Base-by-base conservation (phyloP, 2,888 invertebrate genomes). In the Lymantria monacha region DNA sequence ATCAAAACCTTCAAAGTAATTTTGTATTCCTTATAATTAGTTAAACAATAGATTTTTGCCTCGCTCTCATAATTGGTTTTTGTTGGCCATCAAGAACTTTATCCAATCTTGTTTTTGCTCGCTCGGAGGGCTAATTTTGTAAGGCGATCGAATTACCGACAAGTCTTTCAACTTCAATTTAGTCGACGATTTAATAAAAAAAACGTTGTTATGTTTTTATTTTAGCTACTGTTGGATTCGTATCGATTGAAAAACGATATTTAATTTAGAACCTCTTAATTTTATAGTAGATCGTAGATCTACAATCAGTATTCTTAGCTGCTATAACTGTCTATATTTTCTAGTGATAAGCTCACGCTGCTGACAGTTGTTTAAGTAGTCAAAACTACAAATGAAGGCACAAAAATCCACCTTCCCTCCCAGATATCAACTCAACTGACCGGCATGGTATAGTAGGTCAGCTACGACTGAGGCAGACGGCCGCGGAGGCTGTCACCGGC, bases 121-220 rank as follows among this genome's bases (percentile, higher is more conserved):
- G 69, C 76, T 72, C 69, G 38, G 53, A 57, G 58, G 44, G 53
- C 57, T 58, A 58, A 66, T 83, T 81, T 74, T 71, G 71, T 76
- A 70, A 72, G 71, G 65, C 72, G 76, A 79, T 82, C 76, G 69
- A 77, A 80, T 81, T 84, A 76, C 80, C 62, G 51, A 48, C 48
- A 62, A 70, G 68, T 69, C 69, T 63, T 76, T 70, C 71, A 69
- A 62, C 49, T 56, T 69, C 57, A 72, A 72, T 72, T 71, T 70
- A 56, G 56, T 40, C 53, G 61, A 65, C 65, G 74, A 77, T 79
- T 79, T 74, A 73, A 73, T 76, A 68, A 72, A 70, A n/a, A 64
- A 68, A 41, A 41, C 62, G 58, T 62, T 63, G 57, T 62, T 65
- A 62, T 59, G 47, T 60, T 66, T 33, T 43, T 55, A 46, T 10